phyloP scores from a whole-genome alignment of 1,140 invertebrate species.

The Apis laboriosa region DNA sequence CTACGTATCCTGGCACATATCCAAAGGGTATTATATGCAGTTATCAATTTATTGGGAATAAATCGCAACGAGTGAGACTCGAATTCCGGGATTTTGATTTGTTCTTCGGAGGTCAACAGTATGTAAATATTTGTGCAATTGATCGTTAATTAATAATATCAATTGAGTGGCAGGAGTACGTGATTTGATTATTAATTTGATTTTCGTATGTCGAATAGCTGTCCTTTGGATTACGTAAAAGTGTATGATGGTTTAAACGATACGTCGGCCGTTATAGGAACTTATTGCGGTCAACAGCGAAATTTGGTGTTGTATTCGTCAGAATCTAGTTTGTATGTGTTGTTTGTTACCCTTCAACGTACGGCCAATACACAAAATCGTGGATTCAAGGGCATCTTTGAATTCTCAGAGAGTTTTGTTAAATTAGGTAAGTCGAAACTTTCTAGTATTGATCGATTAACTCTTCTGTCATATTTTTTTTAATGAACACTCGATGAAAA shows the following conservation, averaged over 20 bases:
- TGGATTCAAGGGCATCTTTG: conserved; percentile 97
- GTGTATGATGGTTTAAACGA: conserved; percentile 96
- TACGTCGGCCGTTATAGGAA: conserved; percentile 94
- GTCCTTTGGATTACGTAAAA: conserved; percentile 98
- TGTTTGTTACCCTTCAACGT: conserved; percentile 93
- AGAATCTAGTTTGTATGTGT: conserved; percentile 92
- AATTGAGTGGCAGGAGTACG: too few species aligned
- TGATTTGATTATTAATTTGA: too few species aligned
- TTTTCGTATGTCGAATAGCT: conserved; percentile 85
- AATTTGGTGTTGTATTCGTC: conserved; percentile 97
- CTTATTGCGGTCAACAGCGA: conserved; percentile 98
- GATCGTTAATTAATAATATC: neutral
- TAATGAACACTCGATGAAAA: too few species aligned
- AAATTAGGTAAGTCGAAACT: conserved; percentile 88
- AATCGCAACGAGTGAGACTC: conserved; percentile 94
- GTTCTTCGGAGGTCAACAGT: conserved; percentile 99
- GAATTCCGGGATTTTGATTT: conserved; percentile 99
- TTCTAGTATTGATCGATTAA: neutral
- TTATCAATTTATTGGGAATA: conserved; percentile 96
- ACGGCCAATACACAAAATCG: conserved; percentile 96
- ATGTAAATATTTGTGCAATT: conserved; percentile 81
- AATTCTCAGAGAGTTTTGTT: conserved; percentile 98
- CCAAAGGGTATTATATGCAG: conserved; percentile 96
- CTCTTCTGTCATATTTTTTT: too few species aligned
- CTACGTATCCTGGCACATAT: conserved; percentile 99